Percentiles rank a stretch among this genome's conserved stretches.
These are phyloP conservation scores for Dicerorhinus sumatrensis DNA, from an alignment of 2,113 vertebrate species.

Conservation along the genomic window DNA sequence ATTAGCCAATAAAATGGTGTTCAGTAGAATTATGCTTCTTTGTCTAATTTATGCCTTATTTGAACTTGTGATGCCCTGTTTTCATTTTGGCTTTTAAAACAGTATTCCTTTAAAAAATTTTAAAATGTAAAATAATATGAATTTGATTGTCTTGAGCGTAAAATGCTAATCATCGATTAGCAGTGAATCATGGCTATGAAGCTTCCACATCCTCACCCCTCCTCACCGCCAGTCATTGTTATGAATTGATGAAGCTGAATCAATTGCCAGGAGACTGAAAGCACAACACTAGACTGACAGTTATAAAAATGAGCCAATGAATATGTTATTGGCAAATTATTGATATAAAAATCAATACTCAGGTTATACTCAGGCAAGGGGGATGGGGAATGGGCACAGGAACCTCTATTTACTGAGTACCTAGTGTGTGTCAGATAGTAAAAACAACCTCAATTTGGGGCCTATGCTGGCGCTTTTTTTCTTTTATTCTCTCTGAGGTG, in stretches of 20 bases:
- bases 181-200: constrained; percentile 75
- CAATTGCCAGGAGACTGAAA: constrained; percentile 8
- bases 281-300: constrained; percentile 43
- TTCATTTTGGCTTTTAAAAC: constrained; percentile 81
- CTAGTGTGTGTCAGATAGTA: background rate
- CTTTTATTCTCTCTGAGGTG: constrained; percentile 3
- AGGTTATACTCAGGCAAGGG: constrained; percentile 53
- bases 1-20: constrained; percentile 88
- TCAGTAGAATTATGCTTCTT: constrained; percentile 83
- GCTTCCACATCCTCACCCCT: constrained; percentile 42
- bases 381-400: background rate
- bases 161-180: constrained; percentile 80
- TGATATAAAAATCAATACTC: constrained; percentile 74
- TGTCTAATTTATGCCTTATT: constrained; percentile 86
- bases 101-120: constrained; percentile 81
- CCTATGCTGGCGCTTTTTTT: background rate
- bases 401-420: background rate
- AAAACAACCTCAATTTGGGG: background rate
- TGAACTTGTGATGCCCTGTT: constrained; percentile 78
- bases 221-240: constrained; percentile 24
- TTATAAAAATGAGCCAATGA: constrained; percentile 56
- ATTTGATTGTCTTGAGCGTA: constrained; percentile 79
- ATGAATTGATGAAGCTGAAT: constrained; percentile 70
- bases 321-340: constrained; percentile 72
- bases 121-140: constrained; percentile 83